These are phyloP conservation scores for Alfaro cultratus DNA, from an alignment of 2,797 vertebrate species.

Conservation along the genomic window DNA sequence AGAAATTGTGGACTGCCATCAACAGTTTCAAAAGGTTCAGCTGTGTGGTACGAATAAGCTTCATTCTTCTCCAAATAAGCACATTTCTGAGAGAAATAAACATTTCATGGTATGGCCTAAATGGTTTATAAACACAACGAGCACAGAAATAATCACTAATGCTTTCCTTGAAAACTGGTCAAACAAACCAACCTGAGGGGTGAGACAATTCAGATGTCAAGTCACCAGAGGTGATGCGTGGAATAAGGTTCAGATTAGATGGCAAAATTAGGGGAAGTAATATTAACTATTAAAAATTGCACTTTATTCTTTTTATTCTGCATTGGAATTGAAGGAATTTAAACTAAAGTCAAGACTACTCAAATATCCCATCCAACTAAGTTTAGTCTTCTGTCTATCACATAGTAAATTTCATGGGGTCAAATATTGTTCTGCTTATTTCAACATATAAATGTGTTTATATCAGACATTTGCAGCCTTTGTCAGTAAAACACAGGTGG, in stretches of 20 bases:
- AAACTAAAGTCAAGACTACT: constrained; percentile 58
- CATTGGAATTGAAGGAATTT: constrained; percentile 31
- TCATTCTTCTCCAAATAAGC: constrained; percentile 12
- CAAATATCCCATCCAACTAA: constrained; percentile 52
- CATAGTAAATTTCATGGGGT: constrained; percentile 10
- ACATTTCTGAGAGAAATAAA: constrained; percentile 5
- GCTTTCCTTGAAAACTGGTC: constrained; percentile 6
- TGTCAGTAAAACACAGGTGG: constrained; percentile 53
- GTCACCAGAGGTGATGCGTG: constrained; percentile 7
- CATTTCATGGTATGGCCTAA: not conserved
- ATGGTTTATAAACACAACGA: constrained; percentile 1
- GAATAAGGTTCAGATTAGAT: constrained; percentile 28
- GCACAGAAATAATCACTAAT: constrained; percentile 8
- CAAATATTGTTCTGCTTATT: constrained; percentile 13
- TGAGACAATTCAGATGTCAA: constrained; percentile 21
- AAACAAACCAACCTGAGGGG: not conserved
- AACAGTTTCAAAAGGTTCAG: constrained; percentile 44
- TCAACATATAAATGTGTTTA: constrained; percentile 36
- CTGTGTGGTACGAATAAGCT: constrained; percentile 10
- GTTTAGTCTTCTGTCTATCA: constrained; percentile 30
- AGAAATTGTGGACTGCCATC: constrained; percentile 35
- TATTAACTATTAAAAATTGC: constrained; percentile 16
- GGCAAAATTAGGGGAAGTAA: constrained; percentile 16
- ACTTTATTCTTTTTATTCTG: constrained; percentile 17
- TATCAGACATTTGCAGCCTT: constrained; percentile 42